Base-by-base conservation (phyloP, 2,888 invertebrate genomes). In the Tromatobia lineatoria region DNA sequence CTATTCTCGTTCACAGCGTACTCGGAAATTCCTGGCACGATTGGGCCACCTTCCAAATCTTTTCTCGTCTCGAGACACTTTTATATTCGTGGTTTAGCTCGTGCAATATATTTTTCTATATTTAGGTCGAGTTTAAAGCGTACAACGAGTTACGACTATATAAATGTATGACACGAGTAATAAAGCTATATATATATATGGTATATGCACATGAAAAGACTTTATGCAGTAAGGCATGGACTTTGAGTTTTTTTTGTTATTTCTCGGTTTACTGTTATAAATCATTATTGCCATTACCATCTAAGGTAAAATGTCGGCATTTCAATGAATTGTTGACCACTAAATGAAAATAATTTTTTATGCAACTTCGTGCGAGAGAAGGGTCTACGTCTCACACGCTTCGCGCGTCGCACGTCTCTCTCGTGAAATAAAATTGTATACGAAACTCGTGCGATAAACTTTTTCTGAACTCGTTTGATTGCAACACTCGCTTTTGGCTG, bases 31-130 rank as follows among this genome's bases (percentile, higher is more conserved):
- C 77, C 15, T 10, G 45, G 54, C 77, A 77, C 77, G 77, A 69
- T 59, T 57, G 77, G 67, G 77, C 67, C 69, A 59, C 47, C 54
- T 69, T 77, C 77, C 77, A 77, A 77, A 77, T 77, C 77, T 77
- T 66, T 34, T 69, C 77, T 57, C 76, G 52, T 57, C 67, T 25
- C 54, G 54, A 45, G 54, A 57, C 50, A 67, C 29, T 76, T 76
- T 76, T 76, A 76, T 67, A 67, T 77, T 69, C 69, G 45, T 15
- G 45, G 69, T 67, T 57, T 42, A 29, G 29, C 18, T 29, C 20
- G 29, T 10, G 42, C 67, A 34, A 67, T 74, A 59, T 69, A 34
- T 74, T 74, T 47, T 74, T 50, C 61, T 34, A 61, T 61, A 61
- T 61, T 74, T 61, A 50, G 74, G 25, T 61, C 15, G 42, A 59